phyloP scores from a whole-genome alignment of 2,888 invertebrate genomes.

The Hydropsyche betteni region DNA sequence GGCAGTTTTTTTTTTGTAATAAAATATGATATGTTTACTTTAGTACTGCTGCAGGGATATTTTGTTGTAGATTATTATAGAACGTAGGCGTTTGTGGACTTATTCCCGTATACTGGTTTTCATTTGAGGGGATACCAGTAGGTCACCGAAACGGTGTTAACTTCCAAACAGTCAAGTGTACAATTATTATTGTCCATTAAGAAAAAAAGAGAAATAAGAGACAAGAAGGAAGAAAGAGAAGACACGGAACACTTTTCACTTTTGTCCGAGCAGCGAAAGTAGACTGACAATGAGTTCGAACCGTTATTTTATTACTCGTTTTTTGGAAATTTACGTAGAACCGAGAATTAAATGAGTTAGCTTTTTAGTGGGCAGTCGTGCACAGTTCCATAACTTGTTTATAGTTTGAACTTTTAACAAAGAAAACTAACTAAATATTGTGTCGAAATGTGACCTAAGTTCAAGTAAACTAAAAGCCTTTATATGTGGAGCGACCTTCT shows the following conservation, averaged over 20 bases:
- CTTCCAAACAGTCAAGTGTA: conserved; percentile 6
- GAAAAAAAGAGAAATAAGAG: background rate
- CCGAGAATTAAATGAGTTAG: too few relatives aligned
- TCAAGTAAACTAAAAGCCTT: too few relatives aligned
- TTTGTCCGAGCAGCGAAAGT: conserved; percentile 33
- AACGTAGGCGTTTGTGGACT: conserved; percentile 19
- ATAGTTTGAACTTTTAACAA: too few relatives aligned
- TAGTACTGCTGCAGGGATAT: too few relatives aligned
- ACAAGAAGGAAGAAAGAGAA: background rate
- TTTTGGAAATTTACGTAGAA: background rate
- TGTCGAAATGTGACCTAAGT: too few relatives aligned
- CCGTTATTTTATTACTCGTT: conserved; percentile 22
- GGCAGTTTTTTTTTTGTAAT: too few relatives aligned
- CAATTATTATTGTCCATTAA: conserved; percentile 17
- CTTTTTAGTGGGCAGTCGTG: too few relatives aligned
- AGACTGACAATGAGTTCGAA: conserved; percentile 21
- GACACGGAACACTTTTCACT: conserved; percentile 35
- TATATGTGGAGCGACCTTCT: too few relatives aligned
- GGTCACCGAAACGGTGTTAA: conserved; percentile 32
- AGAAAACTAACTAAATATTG: too few relatives aligned
- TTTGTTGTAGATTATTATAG: background rate
- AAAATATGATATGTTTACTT: too few relatives aligned
- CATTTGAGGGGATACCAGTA: conserved; percentile 12
- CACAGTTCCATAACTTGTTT: too few relatives aligned
- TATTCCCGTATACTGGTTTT: conserved; percentile 33